These are phyloP conservation scores for Tychaedon coryphoeus DNA, from an alignment of 2,113 vertebrate species.

Conservation along the genomic window DNA sequence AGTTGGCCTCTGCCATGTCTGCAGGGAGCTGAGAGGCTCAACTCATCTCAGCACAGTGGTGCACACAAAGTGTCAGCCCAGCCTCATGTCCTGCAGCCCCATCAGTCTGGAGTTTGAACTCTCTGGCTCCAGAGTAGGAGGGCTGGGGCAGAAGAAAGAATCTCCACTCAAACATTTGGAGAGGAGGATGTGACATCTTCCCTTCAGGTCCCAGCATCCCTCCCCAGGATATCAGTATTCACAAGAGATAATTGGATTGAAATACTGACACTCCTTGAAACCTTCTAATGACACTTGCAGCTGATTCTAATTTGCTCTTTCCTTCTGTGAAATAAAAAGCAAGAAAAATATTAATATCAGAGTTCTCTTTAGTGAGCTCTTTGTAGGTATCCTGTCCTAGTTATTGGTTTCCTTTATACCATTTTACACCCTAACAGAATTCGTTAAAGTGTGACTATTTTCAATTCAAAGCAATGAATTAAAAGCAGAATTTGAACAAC, in stretches of 20 bases:
- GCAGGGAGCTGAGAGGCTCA: not conserved
- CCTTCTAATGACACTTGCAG: not conserved
- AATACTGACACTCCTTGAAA: not conserved
- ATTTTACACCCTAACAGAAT: not conserved
- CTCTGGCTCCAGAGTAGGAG: accelerated
- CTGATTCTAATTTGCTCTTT: not conserved
- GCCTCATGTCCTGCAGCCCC: not conserved
- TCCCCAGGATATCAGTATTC: not conserved
- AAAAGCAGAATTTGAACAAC: not conserved
- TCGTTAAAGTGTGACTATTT: not conserved
- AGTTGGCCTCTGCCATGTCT: not conserved
- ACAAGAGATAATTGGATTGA: not conserved
- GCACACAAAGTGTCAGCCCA: not conserved
- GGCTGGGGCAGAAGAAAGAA: not conserved
- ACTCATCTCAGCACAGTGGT: not conserved
- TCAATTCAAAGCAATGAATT: not conserved
- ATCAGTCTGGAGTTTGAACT: not conserved
- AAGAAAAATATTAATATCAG: not conserved
- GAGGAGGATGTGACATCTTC: not conserved
- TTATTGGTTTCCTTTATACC: not conserved
- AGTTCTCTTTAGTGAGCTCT: not conserved
- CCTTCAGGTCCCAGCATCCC: not conserved
- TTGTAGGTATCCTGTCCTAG: not conserved
- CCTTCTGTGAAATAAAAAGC: not conserved
- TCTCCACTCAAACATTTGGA: not conserved